These are phyloP conservation scores for Maniola jurtina DNA, from an alignment of 1,140 invertebrate species.

Conservation along the genomic window DNA sequence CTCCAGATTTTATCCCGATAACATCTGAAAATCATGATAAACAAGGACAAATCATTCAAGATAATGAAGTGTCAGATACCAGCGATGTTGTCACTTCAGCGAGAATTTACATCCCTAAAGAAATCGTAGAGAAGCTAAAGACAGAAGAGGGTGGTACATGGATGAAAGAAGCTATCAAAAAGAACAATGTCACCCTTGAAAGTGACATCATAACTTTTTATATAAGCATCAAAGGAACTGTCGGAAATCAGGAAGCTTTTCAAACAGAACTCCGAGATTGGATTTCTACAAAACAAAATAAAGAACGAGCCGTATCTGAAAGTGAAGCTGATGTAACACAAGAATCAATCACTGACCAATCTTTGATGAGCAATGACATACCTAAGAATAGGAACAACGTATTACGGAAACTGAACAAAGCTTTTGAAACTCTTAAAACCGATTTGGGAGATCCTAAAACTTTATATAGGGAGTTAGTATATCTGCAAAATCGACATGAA, in stretches of 20 bases:
- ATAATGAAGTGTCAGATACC: slow-evolving; percentile 69
- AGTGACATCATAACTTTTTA: slow-evolving; percentile 55
- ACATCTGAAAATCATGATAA: slow-evolving; percentile 55
- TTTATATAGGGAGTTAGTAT: slow-evolving; percentile 59
- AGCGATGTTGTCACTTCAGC: slow-evolving; percentile 64
- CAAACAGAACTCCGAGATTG: slow-evolving; percentile 67
- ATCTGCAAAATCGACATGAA: slow-evolving; percentile 65
- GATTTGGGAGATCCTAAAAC: slow-evolving; percentile 62
- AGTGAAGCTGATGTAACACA: slow-evolving; percentile 43
- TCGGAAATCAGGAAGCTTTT: slow-evolving; percentile 73
- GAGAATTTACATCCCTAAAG: slow-evolving; percentile 70
- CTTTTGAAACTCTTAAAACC: slow-evolving; percentile 58
- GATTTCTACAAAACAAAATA: slow-evolving; percentile 40
- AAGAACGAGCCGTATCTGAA: slow-evolving; percentile 34
- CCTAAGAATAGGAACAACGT: slow-evolving; percentile 60
- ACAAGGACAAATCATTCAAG: slow-evolving; percentile 64
- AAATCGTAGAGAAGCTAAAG: slow-evolving; percentile 69
- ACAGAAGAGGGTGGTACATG: slow-evolving; percentile 68
- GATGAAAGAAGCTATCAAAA: slow-evolving; percentile 52
- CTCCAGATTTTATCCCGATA: slow-evolving; percentile 50
- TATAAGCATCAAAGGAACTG: slow-evolving; percentile 74
- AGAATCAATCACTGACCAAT: slow-evolving; percentile 37
- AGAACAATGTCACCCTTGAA: slow-evolving; percentile 67
- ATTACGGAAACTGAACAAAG: slow-evolving; percentile 50
- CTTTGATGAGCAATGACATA: slow-evolving; percentile 50